Conservation (phyloP, 2,113 vertebrate species). For the Vireo altiloquus region DNA sequence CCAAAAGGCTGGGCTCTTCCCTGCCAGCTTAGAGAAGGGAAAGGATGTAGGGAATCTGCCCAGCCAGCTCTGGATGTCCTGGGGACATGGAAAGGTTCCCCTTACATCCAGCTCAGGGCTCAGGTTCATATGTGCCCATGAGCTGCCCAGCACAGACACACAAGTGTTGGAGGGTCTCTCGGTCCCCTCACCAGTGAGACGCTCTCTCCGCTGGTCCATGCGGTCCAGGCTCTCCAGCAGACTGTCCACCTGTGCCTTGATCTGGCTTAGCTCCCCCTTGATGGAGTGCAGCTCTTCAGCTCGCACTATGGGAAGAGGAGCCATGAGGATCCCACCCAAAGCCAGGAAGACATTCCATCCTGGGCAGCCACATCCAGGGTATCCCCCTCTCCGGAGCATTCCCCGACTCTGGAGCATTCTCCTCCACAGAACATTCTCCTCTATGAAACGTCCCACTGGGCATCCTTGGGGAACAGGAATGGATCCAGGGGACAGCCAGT, state of each 20-base stretch:
- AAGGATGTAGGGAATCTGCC: not conserved
- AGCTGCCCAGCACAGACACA: rapidly evolving
- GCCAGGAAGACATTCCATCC: rapidly evolving
- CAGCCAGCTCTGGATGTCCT: not conserved
- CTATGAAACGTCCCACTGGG: not conserved
- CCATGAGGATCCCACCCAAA: not conserved
- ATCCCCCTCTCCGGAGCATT: not conserved
- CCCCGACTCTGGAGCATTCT: not conserved
- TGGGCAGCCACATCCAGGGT: not conserved
- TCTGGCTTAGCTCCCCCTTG: constrained; percentile 85
- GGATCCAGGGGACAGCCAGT: not conserved
- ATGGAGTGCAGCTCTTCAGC: constrained; percentile 84
- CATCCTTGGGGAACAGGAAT: not conserved
- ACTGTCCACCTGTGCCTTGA: constrained; percentile 88
- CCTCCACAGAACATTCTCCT: not conserved
- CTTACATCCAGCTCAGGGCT: not conserved
- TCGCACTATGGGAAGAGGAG: constrained; percentile 61
- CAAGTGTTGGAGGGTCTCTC: not conserved
- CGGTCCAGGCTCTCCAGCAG: constrained; percentile 84
- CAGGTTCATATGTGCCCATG: rapidly evolving
- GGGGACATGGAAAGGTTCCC: not conserved
- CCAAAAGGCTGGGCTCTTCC: rapidly evolving
- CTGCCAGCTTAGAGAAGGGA: not conserved
- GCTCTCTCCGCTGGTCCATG: constrained; percentile 78
- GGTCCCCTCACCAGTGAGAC: constrained; percentile 38